Conservation (phyloP, 2,113 vertebrate genomes). For the Onychorhynchus coronatus region DNA sequence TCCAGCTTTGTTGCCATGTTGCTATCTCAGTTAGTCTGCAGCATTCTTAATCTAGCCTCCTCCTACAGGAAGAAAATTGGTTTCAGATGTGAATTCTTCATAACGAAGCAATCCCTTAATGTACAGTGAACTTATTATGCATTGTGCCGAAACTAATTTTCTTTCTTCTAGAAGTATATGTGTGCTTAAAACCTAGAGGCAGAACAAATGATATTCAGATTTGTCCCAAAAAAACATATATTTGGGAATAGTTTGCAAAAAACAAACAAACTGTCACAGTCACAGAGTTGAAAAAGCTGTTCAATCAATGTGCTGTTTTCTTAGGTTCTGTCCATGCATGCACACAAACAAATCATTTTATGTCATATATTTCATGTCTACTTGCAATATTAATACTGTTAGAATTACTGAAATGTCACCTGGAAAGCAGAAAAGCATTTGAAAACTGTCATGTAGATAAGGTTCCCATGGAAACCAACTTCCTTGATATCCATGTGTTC, state of each 20-base stretch:
- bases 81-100: slow-evolving; percentile 71
- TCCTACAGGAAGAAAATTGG: slow-evolving; percentile 75
- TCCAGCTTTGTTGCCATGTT: slow-evolving; percentile 28
- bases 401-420: slow-evolving; percentile 64
- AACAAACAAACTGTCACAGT: not conserved
- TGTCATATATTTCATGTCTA: slow-evolving; percentile 45
- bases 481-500: slow-evolving; percentile 20
- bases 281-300: not conserved
- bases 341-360: slow-evolving; percentile 24
- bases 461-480: slow-evolving; percentile 65
- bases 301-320: not conserved
- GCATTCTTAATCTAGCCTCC: slow-evolving; percentile 65
- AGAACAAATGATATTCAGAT: slow-evolving; percentile 6
- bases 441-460: slow-evolving; percentile 52
- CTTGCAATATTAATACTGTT: slow-evolving; percentile 2
- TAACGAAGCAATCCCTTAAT: slow-evolving; percentile 65
- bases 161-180: not conserved
- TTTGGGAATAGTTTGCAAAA: slow-evolving; percentile 2
- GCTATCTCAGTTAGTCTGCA: slow-evolving; percentile 69
- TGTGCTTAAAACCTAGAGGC: slow-evolving; percentile 52
- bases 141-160: slow-evolving; percentile 56
- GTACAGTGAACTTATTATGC: slow-evolving; percentile 54
- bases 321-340: not conserved
- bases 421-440: slow-evolving; percentile 36
- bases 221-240: slow-evolving; percentile 3